Evolutionary conservation across 23 tunicate genomes (phyloP).

Genomic region (Oikopleura albicans): DNA sequence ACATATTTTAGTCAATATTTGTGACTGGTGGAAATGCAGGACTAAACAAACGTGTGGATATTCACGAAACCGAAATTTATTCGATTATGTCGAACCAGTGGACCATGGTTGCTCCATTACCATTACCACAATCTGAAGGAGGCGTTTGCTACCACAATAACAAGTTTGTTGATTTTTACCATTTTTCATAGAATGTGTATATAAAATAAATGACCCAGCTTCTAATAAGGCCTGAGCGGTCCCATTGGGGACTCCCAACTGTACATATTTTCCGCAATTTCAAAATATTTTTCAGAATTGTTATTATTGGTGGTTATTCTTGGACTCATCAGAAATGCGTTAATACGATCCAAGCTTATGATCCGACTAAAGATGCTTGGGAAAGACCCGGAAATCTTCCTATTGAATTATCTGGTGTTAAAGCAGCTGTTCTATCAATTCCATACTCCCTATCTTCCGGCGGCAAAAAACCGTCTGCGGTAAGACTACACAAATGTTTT

Average conservation of each 20-base stretch:
- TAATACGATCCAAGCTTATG: conserved; percentile 72
- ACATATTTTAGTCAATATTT: conserved; percentile 30
- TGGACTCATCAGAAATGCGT: conserved; percentile 98
- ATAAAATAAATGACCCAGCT: no score
- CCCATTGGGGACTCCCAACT: no score
- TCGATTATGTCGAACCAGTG: conserved; percentile 88
- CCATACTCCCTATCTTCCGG: conserved; percentile 94
- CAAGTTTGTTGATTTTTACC: background rate
- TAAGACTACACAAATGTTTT: background rate
- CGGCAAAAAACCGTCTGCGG: conserved; percentile 22
- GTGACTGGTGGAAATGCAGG: conserved; percentile 99
- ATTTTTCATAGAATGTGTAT: no score
- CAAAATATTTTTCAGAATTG: background rate
- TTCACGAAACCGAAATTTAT: conserved; percentile 94
- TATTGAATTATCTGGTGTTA: conserved; percentile 92
- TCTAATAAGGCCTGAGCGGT: no score
- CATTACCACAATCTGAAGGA: conserved; percentile 87
- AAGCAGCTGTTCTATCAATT: conserved; percentile 55
- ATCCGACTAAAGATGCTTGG: conserved; percentile 78
- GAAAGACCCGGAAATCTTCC: conserved; percentile 77
- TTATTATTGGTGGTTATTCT: conserved; percentile 64
- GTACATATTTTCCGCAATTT: no score
- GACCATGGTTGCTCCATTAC: conserved; percentile 91
- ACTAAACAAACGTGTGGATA: conserved; percentile 66
- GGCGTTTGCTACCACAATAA: conserved; percentile 25